phyloP scores from a whole-genome alignment of 2,888 invertebrate genomes.

The Herminia tarsipennalis region DNA sequence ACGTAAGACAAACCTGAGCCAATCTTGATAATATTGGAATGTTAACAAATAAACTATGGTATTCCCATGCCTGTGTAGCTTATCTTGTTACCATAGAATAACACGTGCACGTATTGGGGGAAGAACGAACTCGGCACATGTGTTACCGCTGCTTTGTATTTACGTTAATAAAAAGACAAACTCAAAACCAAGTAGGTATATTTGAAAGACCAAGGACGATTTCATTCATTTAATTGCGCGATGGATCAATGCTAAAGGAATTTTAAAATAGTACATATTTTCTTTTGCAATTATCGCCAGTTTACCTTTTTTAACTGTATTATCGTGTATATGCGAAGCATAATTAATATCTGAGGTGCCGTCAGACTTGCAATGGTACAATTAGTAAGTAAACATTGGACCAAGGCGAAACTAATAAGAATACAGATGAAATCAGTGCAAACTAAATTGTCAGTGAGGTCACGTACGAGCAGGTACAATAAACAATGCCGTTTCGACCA shows the following conservation, averaged over 20 bases:
- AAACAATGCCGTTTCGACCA: constrained; percentile 20
- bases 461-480: constrained; percentile 20
- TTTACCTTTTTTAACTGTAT: constrained; percentile 6
- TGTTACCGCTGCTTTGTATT: constrained; percentile 8
- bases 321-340: constrained; percentile 14
- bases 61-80: too few species aligned
- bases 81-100: constrained; percentile 1
- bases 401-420: constrained; percentile 38
- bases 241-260: too few species aligned
- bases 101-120: constrained; percentile 11
- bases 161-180: neutral
- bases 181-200: neutral
- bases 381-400: constrained; percentile 38
- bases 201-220: neutral
- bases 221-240: neutral
- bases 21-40: too few species aligned
- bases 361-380: constrained; percentile 13
- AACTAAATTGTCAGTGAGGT: constrained; percentile 21
- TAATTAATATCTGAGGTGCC: constrained; percentile 9
- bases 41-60: too few species aligned
- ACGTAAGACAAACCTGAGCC: too few species aligned
- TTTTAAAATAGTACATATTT: neutral
- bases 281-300: constrained; percentile 1
- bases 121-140: constrained; percentile 6
- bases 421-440: constrained; percentile 20